Base-by-base conservation (phyloP, 2,888 invertebrate genomes). In the Timandra comae region DNA sequence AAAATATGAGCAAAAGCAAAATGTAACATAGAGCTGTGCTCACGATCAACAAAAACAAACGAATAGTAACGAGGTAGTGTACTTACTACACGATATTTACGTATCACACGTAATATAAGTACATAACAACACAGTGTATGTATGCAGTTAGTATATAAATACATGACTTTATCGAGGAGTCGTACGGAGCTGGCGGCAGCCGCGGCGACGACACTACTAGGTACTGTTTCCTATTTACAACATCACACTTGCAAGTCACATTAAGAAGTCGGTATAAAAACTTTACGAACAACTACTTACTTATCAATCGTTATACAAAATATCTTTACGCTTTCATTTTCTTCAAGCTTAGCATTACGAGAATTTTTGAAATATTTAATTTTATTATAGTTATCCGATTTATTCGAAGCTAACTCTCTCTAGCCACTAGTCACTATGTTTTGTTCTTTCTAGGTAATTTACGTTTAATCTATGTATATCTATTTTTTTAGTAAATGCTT, bases 191-290 rank as follows among this genome's bases (percentile, higher is more conserved):
- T 16, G 16, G 16, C 16, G 16, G 6, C 16, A 16, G 4, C 3
- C 16, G 16, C 16, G n/a, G n/a, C n/a, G n/a, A 16, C 58, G 64
- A 52, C 49, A 50, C 54, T 54, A 49, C 49, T 46, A 33, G 38
- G 65, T 66, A 71, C 56, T 56, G 42, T 54, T 57, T 44, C 54
- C 59, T 77, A 78, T 77, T 56, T 79, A 82, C 79, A 80, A 74
- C 70, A 82, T 84, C 80, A 81, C 82, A 82, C 80, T 80, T 74
- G 72, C 73, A 76, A 79, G 82, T 80, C 80, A 82, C 84, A 75
- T 80, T 66, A 63, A 76, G 73, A 74, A 76, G 68, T 75, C 69
- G 70, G 75, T 76, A 78, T 82, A 81, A 79, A 81, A 80, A 78
- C 70, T 70, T 77, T 74, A 76, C 64, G 68, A 74, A 79, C 71